phyloP scores from a whole-genome alignment of 2,888 invertebrate species.

The Polyommatus iphigenia region DNA sequence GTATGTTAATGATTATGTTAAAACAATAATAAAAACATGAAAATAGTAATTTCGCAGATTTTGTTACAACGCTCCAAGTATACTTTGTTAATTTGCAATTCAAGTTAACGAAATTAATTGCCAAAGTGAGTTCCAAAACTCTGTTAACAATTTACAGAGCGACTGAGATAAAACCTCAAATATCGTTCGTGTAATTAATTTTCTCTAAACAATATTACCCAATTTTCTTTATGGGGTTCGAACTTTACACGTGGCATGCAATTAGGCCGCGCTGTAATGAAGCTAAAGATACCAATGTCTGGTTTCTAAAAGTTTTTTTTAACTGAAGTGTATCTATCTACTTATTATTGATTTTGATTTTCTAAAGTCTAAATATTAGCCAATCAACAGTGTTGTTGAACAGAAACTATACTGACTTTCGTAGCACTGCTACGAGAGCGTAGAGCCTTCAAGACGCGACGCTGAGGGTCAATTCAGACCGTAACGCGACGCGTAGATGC shows the following conservation, averaged over 20 bases:
- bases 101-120: constrained; percentile 50
- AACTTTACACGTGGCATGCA: not conserved
- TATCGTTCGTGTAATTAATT: constrained; percentile 48
- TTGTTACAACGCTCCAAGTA: not conserved
- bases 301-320: no score
- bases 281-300: no score
- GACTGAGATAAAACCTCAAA: constrained; percentile 46
- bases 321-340: no score
- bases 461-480: no score
- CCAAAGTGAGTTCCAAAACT: constrained; percentile 48
- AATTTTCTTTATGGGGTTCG: not conserved
- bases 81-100: constrained; percentile 27
- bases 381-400: no score
- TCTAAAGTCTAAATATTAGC: no score
- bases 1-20: not conserved
- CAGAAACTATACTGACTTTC: not conserved
- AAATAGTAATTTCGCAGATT: not conserved
- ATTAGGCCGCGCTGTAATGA: no score
- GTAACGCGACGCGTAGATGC: no score
- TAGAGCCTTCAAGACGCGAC: not conserved
- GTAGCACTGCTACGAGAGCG: not conserved
- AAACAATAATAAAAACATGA: not conserved
- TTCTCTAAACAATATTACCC: constrained; percentile 32
- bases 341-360: no score
- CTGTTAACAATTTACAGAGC: constrained; percentile 49